Evolutionary conservation across 2,797 vertebrate species (phyloP), one percentile per base, ranked within the genome.

Genomic region (Molossus alvarezi): DNA sequence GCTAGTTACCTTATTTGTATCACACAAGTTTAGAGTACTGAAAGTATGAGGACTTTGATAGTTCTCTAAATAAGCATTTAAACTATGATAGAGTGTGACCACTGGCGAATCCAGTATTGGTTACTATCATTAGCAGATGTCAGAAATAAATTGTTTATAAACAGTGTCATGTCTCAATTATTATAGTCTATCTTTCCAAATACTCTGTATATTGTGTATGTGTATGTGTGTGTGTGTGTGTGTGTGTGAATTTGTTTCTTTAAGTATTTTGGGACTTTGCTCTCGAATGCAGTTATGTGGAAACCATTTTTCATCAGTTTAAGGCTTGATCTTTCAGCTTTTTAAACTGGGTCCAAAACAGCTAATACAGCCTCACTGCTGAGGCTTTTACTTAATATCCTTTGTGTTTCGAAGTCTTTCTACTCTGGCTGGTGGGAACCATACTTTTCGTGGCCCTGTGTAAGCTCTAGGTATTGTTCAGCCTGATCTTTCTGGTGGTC

Each of bases 291-390:
- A 62, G 20, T 86, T 95, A 75, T 29, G 83, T 82, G 17, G 60
- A 92, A 95, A 89, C 10, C 72, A 14, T 76, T 79, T 92, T 95
- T 93, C 6, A 45, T 85, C 15, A 90, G 81, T 60, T 93, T 23
- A 96, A 85, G 45, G 10, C 23, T 94, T 84, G 29, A 29, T 89
- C 94, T 94, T 94, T 85, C 15, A 91, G 13, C 51, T 77, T 90
- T 82, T 29, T 88, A 76, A 60, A 33, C 18, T 92, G 72, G 33
- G 45, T 93, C 58, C 29, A 93, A 20, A 76, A 77, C 13, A 93
- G 77, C 58, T 94, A 87, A 77, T 91, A 84, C 69, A 64, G 13
- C 60, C 27, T 62, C 51, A 45, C 10, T 55, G 27, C 13, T 84
- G 37, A 92, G 72, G 37, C 91, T 88, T 92, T 25, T 95, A 9